Evolutionary conservation across 2,113 vertebrate species (phyloP).

Genomic region (Eulemur rufifrons): DNA sequence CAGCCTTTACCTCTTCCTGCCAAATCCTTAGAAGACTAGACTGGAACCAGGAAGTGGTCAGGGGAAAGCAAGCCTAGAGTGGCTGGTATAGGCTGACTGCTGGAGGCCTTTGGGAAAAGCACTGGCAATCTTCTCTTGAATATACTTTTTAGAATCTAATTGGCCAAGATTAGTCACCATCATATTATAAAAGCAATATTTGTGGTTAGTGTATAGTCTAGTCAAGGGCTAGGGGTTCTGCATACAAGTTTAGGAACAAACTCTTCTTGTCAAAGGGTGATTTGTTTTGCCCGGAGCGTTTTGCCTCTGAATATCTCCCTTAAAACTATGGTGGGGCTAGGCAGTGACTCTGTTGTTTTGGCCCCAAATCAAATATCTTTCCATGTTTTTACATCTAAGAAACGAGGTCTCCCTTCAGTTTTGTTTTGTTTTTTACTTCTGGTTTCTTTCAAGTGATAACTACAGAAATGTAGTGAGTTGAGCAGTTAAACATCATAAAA

Average conservation of each 20-base stretch:
- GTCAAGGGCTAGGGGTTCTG: not conserved
- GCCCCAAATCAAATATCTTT: constrained; percentile 4
- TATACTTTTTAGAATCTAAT: not conserved
- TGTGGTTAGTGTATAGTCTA: not conserved
- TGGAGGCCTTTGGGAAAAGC: not conserved
- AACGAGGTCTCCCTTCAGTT: not conserved
- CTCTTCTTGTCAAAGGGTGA: not conserved
- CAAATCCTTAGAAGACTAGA: not conserved
- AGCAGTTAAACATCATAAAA: not conserved
- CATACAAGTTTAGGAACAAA: not conserved
- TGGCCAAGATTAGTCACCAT: not conserved
- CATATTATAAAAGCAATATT: constrained; percentile 13
- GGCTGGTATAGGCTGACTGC: not conserved
- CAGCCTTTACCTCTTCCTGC: not conserved
- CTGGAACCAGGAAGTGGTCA: not conserved
- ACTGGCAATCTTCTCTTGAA: not conserved
- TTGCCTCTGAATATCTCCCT: not conserved
- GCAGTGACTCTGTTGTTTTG: not conserved
- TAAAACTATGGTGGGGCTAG: not conserved
- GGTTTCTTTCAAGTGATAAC: constrained; percentile 16
- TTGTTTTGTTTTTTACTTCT: not conserved
- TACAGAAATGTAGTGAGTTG: not conserved
- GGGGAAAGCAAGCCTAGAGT: not conserved
- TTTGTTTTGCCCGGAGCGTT: not conserved
- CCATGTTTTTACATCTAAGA: not conserved